phyloP scores from a whole-genome alignment of 1,140 invertebrate genomes.

The Helicoverpa zea region DNA sequence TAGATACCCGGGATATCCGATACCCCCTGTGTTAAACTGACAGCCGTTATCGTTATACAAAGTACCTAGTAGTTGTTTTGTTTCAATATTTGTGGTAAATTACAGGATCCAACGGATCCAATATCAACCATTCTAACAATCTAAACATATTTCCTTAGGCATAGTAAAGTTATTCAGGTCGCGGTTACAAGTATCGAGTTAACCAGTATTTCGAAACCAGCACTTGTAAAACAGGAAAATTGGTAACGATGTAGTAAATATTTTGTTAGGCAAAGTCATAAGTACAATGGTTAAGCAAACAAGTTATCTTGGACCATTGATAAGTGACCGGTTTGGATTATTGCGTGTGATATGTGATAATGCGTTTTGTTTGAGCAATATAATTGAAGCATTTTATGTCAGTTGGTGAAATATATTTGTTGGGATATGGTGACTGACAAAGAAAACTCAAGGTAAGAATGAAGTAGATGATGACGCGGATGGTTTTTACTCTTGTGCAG shows the following conservation, averaged over 20 bases:
- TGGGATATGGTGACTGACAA: background rate
- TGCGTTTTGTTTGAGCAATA: background rate
- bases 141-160: background rate
- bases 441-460: no score
- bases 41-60: no score
- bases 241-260: constrained; percentile 9
- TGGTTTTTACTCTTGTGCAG: no score
- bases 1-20: no score
- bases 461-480: no score
- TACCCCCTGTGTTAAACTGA: no score
- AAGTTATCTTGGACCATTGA: background rate
- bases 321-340: background rate
- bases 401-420: background rate
- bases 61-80: no score
- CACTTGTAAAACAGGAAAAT: constrained; percentile 38
- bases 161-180: constrained; percentile 29
- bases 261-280: constrained; percentile 32
- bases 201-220: constrained; percentile 9
- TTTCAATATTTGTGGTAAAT: background rate
- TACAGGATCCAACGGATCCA: background rate
- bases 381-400: no score
- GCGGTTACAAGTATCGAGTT: constrained; percentile 26
- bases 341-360: background rate
- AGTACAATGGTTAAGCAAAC: background rate
- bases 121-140: background rate